Conservation (phyloP, 2,888 invertebrate genomes). For the Clistopyga incitator region DNA sequence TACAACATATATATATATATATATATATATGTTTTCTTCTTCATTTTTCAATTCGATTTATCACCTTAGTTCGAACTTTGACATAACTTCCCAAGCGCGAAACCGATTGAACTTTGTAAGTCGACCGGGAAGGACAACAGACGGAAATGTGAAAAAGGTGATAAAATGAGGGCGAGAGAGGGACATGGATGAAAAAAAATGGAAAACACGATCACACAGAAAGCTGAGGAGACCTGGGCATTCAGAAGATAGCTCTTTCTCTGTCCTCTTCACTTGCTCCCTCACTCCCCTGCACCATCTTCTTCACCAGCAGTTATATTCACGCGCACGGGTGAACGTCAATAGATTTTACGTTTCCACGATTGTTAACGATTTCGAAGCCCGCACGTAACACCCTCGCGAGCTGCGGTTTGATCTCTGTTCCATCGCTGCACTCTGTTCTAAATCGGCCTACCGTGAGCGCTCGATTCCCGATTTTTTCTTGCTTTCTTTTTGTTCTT, state of each 20-base stretch:
- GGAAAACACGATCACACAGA: constrained; percentile 22
- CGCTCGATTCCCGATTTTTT: constrained; percentile 32
- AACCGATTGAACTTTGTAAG: constrained; percentile 27
- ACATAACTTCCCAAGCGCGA: constrained; percentile 21
- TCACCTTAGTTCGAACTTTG: not conserved
- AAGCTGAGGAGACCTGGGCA: constrained; percentile 8
- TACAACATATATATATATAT: too few species aligned
- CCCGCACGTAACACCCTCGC: constrained; percentile 66
- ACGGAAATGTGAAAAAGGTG: constrained; percentile 32
- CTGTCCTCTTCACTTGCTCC: constrained; percentile 46
- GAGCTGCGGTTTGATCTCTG: constrained; percentile 55
- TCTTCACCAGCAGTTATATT: constrained; percentile 80
- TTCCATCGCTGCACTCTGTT: constrained; percentile 71
- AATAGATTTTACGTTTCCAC: constrained; percentile 78
- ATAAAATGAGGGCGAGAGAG: constrained; percentile 16
- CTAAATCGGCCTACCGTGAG: constrained; percentile 79
- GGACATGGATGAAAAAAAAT: constrained; percentile 8
- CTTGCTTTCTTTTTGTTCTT: constrained; percentile 16
- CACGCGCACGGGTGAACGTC: constrained; percentile 80
- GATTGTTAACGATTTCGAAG: constrained; percentile 80
- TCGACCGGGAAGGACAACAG: constrained; percentile 45
- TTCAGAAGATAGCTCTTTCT: constrained; percentile 38
- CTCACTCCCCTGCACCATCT: constrained; percentile 57
- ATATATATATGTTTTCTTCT: not conserved
- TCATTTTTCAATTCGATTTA: not conserved